A percentile compares a stretch with the other conserved stretches of the same genome.
Evolutionary conservation across 2,797 vertebrate genomes (phyloP).

Genomic region (Pseudochaenichthys georgianus): DNA sequence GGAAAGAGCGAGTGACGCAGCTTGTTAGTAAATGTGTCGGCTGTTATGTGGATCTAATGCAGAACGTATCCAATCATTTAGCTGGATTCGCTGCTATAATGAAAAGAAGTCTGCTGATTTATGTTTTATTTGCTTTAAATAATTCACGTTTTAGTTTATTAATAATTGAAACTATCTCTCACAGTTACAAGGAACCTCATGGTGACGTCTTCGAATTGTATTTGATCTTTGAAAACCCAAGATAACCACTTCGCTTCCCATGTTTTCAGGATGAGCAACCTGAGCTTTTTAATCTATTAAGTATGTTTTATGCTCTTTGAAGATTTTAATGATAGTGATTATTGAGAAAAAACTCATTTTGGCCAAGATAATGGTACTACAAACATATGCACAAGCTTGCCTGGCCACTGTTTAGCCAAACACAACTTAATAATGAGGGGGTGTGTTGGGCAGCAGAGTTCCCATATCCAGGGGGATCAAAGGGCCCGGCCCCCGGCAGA

Average conservation of each 20-base stretch:
- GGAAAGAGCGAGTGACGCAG: slow-evolving; percentile 1
- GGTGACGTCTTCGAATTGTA: not conserved
- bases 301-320: slow-evolving; percentile 5
- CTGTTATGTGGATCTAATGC: slow-evolving; percentile 24
- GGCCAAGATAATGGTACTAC: slow-evolving; percentile 12
- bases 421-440: slow-evolving; percentile 46
- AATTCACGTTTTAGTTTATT: not conserved
- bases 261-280: not conserved
- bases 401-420: slow-evolving; percentile 14
- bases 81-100: not conserved
- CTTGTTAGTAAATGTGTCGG: slow-evolving; percentile 35
- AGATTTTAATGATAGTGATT: slow-evolving; percentile 28
- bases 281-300: not conserved
- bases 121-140: not conserved
- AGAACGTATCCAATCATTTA: not conserved
- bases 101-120: not conserved
- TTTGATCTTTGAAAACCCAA: not conserved
- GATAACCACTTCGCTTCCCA: not conserved
- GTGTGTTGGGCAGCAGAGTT: slow-evolving; percentile 38
- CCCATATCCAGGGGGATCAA: slow-evolving; percentile 70
- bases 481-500: slow-evolving; percentile 55
- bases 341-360: slow-evolving; percentile 9
- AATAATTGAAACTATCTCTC: not conserved
- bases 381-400: not conserved
- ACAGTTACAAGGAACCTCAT: not conserved